Evolutionary conservation across 2,113 vertebrate genomes (phyloP), one percentile per base, ranked within the genome.

Genomic region (Cnemophilus loriae): DNA sequence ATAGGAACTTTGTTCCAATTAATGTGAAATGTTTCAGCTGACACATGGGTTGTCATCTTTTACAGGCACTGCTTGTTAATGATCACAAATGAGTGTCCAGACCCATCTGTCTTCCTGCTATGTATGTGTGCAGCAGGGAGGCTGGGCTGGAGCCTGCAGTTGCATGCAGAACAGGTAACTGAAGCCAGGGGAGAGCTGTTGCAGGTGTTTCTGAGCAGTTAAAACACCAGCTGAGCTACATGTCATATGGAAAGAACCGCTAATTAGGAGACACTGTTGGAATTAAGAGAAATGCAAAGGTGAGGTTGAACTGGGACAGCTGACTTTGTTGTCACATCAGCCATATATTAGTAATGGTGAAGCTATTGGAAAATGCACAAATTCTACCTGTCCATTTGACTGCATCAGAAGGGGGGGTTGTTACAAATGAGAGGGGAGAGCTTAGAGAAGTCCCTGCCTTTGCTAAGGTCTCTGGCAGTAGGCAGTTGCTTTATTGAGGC

Each of bases 1-100:
- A 89, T 78, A 80, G 85, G 64, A 94, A 78, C 69, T 93, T 94
- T 53, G 15, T 88, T 94, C 88, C 52, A 92, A 81, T 96, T 92
- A 95, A 67, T n/a, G 37, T 1, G 0, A 56, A 88, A 74, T 84
- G 79, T 92, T 91, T 88, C 71, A 47, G 68, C 60, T 92, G 88
- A 78, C 56, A 78, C 44, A 64, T 16, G 57, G 63, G 23, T 88
- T 93, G 67, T 93, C 75, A 83, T 95, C 67, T 84, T 74, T 82
- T 75, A 60, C 39, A 39, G 73, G 70, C 71, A 39, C 75, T 86
- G 64, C 83, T 87, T 92, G 73, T 82, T 96, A 94, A 93, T 90
- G 87, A 83, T 93, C 70, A 81, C 64, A 89, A 84, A 91, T 78
- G 68, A 67, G 55, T 37, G 47, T 94, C 84, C 88, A 61, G 71